Percentiles rank a stretch among this genome's conserved stretches.
phyloP scores from a whole-genome alignment of 2,797 vertebrate species.

The Chloroceryle inda region DNA sequence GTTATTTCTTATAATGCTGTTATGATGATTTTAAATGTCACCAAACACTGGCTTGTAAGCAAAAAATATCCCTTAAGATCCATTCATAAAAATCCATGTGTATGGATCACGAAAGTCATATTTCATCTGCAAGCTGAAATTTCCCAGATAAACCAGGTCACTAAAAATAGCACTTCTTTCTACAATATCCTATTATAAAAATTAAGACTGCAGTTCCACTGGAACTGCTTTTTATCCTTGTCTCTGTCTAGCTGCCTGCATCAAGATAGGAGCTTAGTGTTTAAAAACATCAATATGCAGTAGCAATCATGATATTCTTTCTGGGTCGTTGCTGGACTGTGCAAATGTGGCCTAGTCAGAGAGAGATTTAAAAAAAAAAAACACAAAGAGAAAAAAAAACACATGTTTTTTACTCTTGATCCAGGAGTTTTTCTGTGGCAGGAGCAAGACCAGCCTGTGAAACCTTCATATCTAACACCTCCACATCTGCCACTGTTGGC shows the following conservation, averaged over 20 bases:
- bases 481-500: background rate
- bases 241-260: background rate
- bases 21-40: slow-evolving; percentile 11
- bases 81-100: background rate
- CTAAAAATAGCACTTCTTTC: slow-evolving; percentile 20
- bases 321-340: background rate
- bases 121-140: slow-evolving; percentile 9
- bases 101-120: background rate
- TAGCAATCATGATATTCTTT: background rate
- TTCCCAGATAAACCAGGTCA: background rate
- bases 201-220: background rate
- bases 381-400: background rate
- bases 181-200: background rate
- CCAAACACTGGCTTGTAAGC: background rate
- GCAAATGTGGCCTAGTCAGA: background rate
- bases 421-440: background rate
- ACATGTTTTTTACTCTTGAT: background rate
- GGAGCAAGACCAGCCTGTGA: background rate
- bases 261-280: background rate
- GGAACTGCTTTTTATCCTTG: background rate
- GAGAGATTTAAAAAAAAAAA: background rate
- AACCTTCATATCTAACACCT: background rate
- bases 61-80: background rate
- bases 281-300: background rate
- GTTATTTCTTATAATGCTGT: background rate